phyloP scores from a whole-genome alignment of 2,113 vertebrate genomes.

The Mobula hypostoma region DNA sequence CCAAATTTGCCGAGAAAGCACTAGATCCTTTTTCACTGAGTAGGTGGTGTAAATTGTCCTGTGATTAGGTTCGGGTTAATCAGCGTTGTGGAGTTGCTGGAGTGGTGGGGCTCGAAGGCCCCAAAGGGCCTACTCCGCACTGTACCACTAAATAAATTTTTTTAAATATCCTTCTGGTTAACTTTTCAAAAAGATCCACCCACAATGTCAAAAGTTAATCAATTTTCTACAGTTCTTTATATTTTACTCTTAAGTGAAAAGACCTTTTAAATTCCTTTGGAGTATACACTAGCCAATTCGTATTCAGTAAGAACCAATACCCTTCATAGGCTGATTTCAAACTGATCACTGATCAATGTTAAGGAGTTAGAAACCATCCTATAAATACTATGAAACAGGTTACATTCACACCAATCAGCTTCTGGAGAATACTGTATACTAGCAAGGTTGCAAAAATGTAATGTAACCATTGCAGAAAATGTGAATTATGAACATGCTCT shows the following conservation, averaged over 20 bases:
- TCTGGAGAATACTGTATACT: background rate
- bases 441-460: background rate
- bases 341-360: background rate
- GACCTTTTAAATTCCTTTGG: background rate
- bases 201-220: background rate
- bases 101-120: no score
- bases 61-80: no score
- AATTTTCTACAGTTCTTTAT: background rate
- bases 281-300: background rate
- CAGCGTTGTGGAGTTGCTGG: no score
- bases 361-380: background rate
- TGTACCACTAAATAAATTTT: no score
- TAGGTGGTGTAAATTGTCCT: no score
- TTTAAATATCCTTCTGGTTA: background rate
- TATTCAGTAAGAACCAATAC: background rate
- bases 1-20: no score
- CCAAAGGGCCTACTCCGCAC: no score
- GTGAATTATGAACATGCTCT: background rate
- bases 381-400: background rate
- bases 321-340: background rate
- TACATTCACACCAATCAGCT: no score
- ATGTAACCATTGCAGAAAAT: background rate
- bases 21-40: no score
- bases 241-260: background rate
- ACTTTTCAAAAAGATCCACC: background rate